Evolutionary conservation across 1,140 invertebrate species (phyloP), one percentile per base, ranked within the genome.

Genomic region (Magallana gigas): DNA sequence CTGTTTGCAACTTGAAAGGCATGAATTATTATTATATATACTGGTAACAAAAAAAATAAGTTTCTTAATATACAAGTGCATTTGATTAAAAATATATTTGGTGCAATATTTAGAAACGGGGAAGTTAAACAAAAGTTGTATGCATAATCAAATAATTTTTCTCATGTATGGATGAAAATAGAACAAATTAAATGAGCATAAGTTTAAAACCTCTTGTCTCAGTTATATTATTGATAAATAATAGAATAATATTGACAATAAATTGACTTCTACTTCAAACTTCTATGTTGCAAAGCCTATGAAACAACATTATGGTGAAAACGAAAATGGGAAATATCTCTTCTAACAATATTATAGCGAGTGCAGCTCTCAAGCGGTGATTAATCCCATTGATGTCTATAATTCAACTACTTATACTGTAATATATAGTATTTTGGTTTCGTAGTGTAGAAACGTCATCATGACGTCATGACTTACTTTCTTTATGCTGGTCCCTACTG

Each of bases 391-490:
- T 29, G 36, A 48, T 48, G 36, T 48, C 36, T 48, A 48, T 48
- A 48, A 48, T 48, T 48, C 36, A 48, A 48, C 36, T 48, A 48
- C 36, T 48, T 48, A 48, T 48, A 48, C 36, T 48, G 36, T 48
- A 48, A 48, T 48, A 48, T 48, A 48, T 48, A 48, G 36, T 4
- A 48, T 48, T 48, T 48, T 48, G 36, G 36, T 48, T 23, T 48
- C 36, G 5, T 48, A 48, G 36, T 48, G 2, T 48, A 48, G 36
- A 48, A 48, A 48, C 36, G 36, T 5, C 36, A 48, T 48, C 36
- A 48, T 48, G 36, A 48, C 36, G 36, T 64, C 11, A 64, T 7
- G 8, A 80, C 90, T 87, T 87, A 91, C 90, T 87, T 87, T 91
- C 90, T 87, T 89, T 91, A 7, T 76, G 83, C 12, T 88, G 84